phyloP scores from a whole-genome alignment of 2,113 vertebrate genomes.

The Gallinago jamesoni region DNA sequence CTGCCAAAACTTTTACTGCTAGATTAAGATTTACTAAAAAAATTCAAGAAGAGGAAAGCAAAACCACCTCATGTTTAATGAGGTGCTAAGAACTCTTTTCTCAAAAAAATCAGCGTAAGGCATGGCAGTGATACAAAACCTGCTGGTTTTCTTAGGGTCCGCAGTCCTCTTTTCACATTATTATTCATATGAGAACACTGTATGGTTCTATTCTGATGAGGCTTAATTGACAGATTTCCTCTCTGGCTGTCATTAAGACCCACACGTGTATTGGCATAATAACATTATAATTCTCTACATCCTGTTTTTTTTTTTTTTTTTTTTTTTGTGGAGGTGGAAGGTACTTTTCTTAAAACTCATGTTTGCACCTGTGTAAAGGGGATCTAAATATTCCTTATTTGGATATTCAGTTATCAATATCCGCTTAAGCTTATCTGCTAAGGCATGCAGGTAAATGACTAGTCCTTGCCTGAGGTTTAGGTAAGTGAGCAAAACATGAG shows the following conservation, averaged over 20 bases:
- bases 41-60: neutral
- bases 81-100: neutral
- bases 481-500: neutral
- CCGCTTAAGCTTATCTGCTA: neutral
- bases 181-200: neutral
- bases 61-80: neutral
- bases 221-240: neutral
- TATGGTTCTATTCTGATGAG: neutral
- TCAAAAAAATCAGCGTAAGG: neutral
- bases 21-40: constrained; percentile 33
- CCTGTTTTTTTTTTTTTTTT: neutral
- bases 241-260: neutral
- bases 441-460: neutral
- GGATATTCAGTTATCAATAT: neutral
- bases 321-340: no score
- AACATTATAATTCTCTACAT: neutral
- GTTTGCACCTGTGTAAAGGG: neutral
- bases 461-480: neutral
- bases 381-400: neutral
- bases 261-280: neutral
- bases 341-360: neutral
- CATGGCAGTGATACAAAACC: neutral
- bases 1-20: constrained; percentile 24
- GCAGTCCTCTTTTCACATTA: neutral
- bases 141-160: neutral